Evolutionary conservation across 2,888 invertebrate genomes (phyloP).

Genomic region (Scrobipalpa costella): DNA sequence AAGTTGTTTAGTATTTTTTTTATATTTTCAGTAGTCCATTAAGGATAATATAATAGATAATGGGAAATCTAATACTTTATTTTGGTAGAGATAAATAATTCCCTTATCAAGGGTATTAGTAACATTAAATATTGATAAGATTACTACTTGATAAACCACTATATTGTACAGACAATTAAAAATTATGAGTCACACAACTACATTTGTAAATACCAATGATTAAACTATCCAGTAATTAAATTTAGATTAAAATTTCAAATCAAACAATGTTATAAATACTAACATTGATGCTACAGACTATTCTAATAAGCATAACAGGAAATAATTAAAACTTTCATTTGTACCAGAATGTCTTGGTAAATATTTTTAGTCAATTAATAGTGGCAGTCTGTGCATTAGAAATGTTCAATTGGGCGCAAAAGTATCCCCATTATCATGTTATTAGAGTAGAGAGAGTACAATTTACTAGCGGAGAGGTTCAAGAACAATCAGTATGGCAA

Average conservation of each 20-base stretch:
- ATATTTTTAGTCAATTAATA: background rate
- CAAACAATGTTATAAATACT: background rate
- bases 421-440: background rate
- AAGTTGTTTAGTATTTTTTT: no score
- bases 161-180: conserved; percentile 8
- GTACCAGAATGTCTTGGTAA: background rate
- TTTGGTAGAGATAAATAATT: background rate
- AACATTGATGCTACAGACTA: background rate
- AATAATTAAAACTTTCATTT: background rate
- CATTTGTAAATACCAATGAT: background rate
- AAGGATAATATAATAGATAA: background rate
- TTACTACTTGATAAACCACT: conserved; percentile 12
- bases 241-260: no score
- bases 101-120: conserved; percentile 18
- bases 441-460: conserved; percentile 23
- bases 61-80: background rate
- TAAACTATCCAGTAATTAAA: no score
- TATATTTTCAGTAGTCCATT: background rate
- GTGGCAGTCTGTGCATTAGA: background rate
- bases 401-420: conserved; percentile 3
- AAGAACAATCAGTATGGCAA: conserved; percentile 12
- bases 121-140: conserved; percentile 20
- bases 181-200: conserved; percentile 8
- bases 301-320: background rate
- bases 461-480: conserved; percentile 4